These are phyloP conservation scores for Phainopepla nitens DNA, from an alignment of 2,113 vertebrate genomes.

Conservation along the genomic window DNA sequence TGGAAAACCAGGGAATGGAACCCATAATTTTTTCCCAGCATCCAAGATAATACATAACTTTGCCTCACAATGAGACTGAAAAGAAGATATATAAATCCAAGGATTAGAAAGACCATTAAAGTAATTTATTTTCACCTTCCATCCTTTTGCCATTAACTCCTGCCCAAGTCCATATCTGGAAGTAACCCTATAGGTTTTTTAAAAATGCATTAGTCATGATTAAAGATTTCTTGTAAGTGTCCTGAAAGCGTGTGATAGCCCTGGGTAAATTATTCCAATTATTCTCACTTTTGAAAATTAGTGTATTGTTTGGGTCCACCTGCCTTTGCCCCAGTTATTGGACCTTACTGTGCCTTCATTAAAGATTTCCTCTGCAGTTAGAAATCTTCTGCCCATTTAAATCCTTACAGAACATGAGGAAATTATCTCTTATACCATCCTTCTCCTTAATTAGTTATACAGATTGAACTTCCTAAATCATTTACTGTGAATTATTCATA, in stretches of 20 bases:
- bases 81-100: background rate
- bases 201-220: constrained; percentile 1
- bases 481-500: constrained; percentile 44
- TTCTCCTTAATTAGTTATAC: constrained; percentile 43
- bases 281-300: constrained; percentile 3
- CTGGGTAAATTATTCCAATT: background rate
- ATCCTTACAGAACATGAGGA: constrained; percentile 1
- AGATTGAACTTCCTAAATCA: constrained; percentile 52
- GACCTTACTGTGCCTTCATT: background rate
- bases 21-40: background rate
- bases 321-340: background rate
- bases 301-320: constrained; percentile 4
- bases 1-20: background rate
- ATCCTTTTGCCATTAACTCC: background rate
- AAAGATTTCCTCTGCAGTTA: constrained; percentile 9
- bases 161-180: background rate
- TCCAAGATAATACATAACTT: background rate
- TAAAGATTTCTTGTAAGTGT: background rate
- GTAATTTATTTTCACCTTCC: background rate
- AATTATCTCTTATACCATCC: constrained; percentile 38
- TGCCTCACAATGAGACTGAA: background rate
- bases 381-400: constrained; percentile 15
- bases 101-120: background rate
- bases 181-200: background rate
- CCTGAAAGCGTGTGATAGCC: background rate